A percentile compares a stretch with the other conserved stretches of the same genome.
These are phyloP conservation scores for Lates calcarifer DNA, from an alignment of 2,113 vertebrate genomes.

Conservation along the genomic window DNA sequence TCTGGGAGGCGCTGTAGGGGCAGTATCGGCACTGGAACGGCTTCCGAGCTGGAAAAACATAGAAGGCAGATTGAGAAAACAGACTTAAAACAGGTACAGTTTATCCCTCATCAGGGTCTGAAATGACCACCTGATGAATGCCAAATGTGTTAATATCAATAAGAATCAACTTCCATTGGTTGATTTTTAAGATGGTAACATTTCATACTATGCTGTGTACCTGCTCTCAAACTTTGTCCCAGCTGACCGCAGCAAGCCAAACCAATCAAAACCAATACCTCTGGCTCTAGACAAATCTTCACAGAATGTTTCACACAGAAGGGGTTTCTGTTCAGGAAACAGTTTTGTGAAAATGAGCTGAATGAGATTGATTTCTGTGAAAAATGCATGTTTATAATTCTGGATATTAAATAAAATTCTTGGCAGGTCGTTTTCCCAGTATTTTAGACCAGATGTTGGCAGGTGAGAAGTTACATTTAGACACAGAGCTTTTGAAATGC, in stretches of 20 bases:
- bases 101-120: neutral
- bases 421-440: constrained; percentile 8
- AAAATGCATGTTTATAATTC: constrained; percentile 17
- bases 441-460: constrained; percentile 38
- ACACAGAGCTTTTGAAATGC: neutral
- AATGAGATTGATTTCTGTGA: constrained; percentile 1
- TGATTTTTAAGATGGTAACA: constrained; percentile 3
- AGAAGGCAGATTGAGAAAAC: constrained; percentile 42
- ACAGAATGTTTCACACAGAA: neutral
- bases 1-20: constrained; percentile 96
- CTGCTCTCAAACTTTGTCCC: neutral
- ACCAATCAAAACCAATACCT: neutral
- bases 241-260: neutral
- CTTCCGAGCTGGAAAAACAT: constrained; percentile 86
- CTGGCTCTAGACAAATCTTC: neutral
- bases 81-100: neutral
- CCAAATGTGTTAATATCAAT: neutral
- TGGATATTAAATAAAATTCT: constrained; percentile 16
- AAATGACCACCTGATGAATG: neutral
- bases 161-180: neutral
- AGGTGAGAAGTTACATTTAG: constrained; percentile 24
- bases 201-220: neutral
- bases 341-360: neutral
- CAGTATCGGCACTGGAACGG: constrained; percentile 96
- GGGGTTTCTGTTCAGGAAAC: neutral